Base-by-base conservation (phyloP, 2,113 vertebrate species). In the Vulpes lagopus region DNA sequence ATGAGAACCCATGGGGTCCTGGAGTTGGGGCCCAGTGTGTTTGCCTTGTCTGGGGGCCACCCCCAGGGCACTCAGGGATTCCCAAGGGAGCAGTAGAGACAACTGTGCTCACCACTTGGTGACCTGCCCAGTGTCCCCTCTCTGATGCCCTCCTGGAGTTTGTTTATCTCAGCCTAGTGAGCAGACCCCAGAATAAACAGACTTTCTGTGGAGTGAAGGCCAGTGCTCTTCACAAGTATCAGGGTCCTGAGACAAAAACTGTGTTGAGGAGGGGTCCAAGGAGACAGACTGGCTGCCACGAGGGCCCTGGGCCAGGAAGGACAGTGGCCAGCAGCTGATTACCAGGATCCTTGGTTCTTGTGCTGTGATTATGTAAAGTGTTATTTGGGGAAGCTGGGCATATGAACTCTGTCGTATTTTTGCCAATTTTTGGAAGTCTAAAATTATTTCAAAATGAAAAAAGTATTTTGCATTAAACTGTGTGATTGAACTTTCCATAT, bases 341-440 rank as follows among this genome's bases (percentile, higher is more conserved):
- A 57, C 11, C 53, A 23, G 32, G 22, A 5, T 1, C 2, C 55
- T 83, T 59, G 79, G 25, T 25, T 81, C 11, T 12, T 30, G 57
- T 8, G 17, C 51, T 15, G 0, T 55, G 57, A 8, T 23, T 3
- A 15, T 0, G 0, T 16, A 3, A 11, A 49, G 4, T 11, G 74
- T 9, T 6, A 0, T 78, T n/a, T 19, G 73, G 38, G 71, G 82
- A 89, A 94, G 67, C 9, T 9, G 38, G 64, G 59, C 11, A 20
- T 32, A 27, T 1, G 6, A 30, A 22, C 60, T 49, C 12, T 43
- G 8, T 12, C n/a, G 35, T 74, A 17, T 43, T 64, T n/a, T 62
- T 76, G 30, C 23, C 89, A 14, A 53, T 69, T 86, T 57, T 25
- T 59, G 74, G 60, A 80, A 86, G 35, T 82, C 84, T 81, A 90